These are phyloP conservation scores for Harpagoxenus sublaevis DNA, from an alignment of 2,888 invertebrate genomes.

Conservation along the genomic window DNA sequence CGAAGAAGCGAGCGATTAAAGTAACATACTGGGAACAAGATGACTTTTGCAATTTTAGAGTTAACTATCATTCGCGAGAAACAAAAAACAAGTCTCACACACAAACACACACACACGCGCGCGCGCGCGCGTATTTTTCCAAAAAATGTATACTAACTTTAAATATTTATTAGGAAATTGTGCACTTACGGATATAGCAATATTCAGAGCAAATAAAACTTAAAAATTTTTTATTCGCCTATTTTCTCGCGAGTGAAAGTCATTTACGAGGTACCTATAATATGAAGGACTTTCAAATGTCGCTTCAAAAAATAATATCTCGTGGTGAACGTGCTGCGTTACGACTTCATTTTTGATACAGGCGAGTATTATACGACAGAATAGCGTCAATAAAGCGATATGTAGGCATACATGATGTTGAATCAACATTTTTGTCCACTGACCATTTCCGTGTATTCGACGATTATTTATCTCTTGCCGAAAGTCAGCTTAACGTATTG, in stretches of 20 bases:
- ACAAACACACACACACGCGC: neutral
- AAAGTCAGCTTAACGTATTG: slow-evolving; percentile 16
- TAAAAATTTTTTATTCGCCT: neutral
- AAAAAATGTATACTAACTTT: neutral
- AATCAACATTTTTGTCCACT: slow-evolving; percentile 12
- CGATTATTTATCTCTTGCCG: neutral
- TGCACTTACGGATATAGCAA: neutral
- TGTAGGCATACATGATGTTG: slow-evolving; percentile 41
- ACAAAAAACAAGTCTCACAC: neutral
- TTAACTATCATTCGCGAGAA: slow-evolving; percentile 2
- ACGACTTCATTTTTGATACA: slow-evolving; percentile 6
- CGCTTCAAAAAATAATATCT: neutral
- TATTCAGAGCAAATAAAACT: slow-evolving; percentile 7
- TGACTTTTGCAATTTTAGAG: slow-evolving; percentile 9
- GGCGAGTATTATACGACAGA: slow-evolving; percentile 30
- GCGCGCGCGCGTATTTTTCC: neutral
- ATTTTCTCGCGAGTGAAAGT: neutral
- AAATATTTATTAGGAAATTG: slow-evolving; percentile 22
- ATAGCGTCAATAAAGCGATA: slow-evolving; percentile 28
- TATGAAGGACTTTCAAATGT: neutral
- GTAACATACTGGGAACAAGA: neutral
- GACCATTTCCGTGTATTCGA: slow-evolving; percentile 7
- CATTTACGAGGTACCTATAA: neutral
- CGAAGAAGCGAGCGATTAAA: slow-evolving; percentile 27
- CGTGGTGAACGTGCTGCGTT: neutral